Evolutionary conservation across 2,113 vertebrate genomes (phyloP).

Genomic region (Peromyscus leucopus): DNA sequence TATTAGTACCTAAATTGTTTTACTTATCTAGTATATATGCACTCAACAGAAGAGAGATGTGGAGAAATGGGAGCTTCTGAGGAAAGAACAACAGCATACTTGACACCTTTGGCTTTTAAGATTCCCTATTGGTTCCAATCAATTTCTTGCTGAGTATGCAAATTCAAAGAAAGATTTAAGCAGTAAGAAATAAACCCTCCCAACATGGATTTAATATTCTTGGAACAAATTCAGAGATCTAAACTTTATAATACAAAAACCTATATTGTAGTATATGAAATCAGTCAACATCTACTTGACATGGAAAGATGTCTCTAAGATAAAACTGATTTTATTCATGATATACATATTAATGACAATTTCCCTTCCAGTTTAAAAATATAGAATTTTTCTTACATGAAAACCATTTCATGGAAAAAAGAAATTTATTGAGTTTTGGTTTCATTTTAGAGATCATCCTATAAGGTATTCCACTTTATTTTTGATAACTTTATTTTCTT

Average conservation of each 20-base stretch:
- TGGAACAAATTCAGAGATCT: conserved; percentile 40
- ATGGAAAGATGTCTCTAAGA: conserved; percentile 23
- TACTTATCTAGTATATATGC: neutral
- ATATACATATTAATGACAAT: neutral
- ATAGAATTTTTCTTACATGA: conserved; percentile 8
- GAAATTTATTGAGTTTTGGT: conserved; percentile 46
- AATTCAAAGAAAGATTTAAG: conserved; percentile 24
- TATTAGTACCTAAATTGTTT: neutral
- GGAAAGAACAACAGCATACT: neutral
- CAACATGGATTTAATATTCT: conserved; percentile 39
- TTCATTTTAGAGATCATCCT: conserved; percentile 44
- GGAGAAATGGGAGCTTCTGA: neutral
- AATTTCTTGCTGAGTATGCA: conserved; percentile 61
- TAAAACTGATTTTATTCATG: conserved; percentile 20
- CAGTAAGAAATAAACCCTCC: conserved; percentile 44
- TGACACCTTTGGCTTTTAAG: neutral
- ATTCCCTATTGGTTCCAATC: conserved; percentile 58
- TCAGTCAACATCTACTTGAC: neutral
- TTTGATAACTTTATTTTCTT: conserved; percentile 26
- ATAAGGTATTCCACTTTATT: neutral
- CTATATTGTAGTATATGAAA: conserved; percentile 48
- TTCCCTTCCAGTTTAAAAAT: neutral
- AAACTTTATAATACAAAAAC: neutral
- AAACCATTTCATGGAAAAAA: conserved; percentile 14
- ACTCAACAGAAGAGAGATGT: neutral